Conservation (phyloP, 2,797 vertebrate species). For the Anguilla marmorata region DNA sequence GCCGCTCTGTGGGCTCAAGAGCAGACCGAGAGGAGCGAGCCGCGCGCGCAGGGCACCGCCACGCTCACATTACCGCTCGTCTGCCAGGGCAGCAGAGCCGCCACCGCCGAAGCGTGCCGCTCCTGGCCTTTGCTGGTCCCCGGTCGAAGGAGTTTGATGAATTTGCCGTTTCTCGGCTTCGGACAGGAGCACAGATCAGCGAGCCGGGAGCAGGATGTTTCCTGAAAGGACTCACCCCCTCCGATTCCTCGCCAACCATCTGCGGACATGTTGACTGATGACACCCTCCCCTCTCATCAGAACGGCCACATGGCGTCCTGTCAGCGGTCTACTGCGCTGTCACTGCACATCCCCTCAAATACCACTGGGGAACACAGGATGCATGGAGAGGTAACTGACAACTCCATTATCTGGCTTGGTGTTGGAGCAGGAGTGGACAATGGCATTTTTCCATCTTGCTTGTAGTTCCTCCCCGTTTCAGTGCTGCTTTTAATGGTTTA, state of each 20-base stretch:
- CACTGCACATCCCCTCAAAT: neutral
- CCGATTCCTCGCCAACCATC: neutral
- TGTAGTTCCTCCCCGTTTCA: neutral
- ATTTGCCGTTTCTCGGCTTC: neutral
- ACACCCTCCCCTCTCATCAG: neutral
- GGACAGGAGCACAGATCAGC: constrained; percentile 19
- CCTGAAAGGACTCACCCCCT: neutral
- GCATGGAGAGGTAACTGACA: neutral
- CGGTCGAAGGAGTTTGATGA: neutral
- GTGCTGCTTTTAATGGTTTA: neutral
- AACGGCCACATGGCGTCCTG: neutral
- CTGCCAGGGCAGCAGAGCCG: neutral
- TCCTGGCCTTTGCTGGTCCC: neutral
- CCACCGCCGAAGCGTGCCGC: neutral
- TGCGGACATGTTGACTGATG: constrained; percentile 3
- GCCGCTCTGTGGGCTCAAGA: too few species aligned
- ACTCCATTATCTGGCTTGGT: constrained; percentile 8
- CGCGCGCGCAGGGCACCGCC: neutral
- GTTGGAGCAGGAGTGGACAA: neutral
- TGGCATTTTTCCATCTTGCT: neutral
- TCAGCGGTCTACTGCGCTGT: neutral
- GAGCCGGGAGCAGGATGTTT: neutral
- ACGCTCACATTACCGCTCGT: neutral
- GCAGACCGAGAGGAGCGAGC: neutral
- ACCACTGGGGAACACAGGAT: neutral